Evolutionary conservation across 2,888 invertebrate genomes (phyloP), one percentile per base, ranked within the genome.

Genomic region (Pseudeuparius sepicola): DNA sequence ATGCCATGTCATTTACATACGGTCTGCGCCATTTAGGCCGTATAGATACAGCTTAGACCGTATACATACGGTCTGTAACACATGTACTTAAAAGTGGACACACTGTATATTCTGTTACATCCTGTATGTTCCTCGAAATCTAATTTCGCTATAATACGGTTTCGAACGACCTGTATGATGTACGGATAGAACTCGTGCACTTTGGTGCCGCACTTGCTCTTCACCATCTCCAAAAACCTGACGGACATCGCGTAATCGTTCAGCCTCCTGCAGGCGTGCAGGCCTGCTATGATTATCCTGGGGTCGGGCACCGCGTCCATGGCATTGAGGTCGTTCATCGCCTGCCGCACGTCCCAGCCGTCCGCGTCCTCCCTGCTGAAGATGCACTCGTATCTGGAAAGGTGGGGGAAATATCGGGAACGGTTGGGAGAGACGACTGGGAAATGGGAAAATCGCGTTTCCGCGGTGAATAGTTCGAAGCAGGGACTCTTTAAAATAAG

Each of bases 341-440:
- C 68, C 55, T 67, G 59, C 10, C 75, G 63, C 28, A 73, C 52
- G 46, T 72, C 71, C 75, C 94, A 96, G 34, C 84, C 83, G 61
- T 93, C 93, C 57, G 92, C 85, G 52, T 90, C 86, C 36, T 73
- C 66, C 34, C 86, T 76, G 58, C 76, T 81, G 67, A 94, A 90
- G 63, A 75, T 89, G 30, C 75, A 71, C 55, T 79, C 81, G 60
- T 83, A 90, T 59, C 81, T 76, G 61, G 30, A 63, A 63, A 15
- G 24, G 7, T 16, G 24, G 17, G 23, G 18, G 12, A 24, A n/a
- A n/a, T 25, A 14, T 6, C 14, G 14, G 14, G 12, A 25, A 7
- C 25, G 5, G 9, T 25, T 25, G 2, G 7, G 13, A 13, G 25
- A 4, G n/a, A n/a, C n/a, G n/a, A n/a, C n/a, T n/a, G n/a, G n/a